Conservation (phyloP, 2,797 vertebrate species). For the Alectoris magna region DNA sequence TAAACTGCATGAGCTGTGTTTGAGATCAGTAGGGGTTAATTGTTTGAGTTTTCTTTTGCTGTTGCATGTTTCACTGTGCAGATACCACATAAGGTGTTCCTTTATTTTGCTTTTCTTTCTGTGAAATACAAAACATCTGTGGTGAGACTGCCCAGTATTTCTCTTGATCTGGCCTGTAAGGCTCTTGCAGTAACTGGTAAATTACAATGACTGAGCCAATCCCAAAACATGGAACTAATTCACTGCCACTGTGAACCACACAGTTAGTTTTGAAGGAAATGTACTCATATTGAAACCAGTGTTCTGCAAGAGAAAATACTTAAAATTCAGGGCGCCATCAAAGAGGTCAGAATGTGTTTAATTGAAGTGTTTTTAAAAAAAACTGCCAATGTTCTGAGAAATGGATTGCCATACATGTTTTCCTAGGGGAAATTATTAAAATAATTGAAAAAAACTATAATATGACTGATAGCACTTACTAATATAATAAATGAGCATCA, state of each 20-base stretch:
- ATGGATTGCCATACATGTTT: not conserved
- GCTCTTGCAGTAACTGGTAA: not conserved
- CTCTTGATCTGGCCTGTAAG: not conserved
- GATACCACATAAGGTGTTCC: not conserved
- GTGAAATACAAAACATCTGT: not conserved
- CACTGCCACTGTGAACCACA: not conserved
- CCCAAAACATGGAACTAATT: not conserved
- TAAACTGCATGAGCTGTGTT: not conserved
- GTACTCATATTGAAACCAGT: not conserved
- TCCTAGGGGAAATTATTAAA: conserved; percentile 26
- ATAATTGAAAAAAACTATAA: conserved; percentile 3
- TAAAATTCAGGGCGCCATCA: conserved; percentile 19
- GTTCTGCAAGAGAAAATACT: conserved; percentile 7
- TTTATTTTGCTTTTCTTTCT: not conserved
- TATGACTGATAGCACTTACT: not conserved
- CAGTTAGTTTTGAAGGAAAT: not conserved
- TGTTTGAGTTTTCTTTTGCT: not conserved
- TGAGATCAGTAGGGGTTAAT: not conserved
- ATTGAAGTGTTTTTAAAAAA: not conserved
- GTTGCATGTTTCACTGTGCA: not conserved
- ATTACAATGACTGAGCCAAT: not conserved
- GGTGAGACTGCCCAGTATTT: not conserved
- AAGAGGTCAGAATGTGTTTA: not conserved
- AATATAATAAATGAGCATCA: not conserved
- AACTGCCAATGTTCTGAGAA: not conserved